A percentile compares a stretch with the other conserved stretches of the same genome.
These are phyloP conservation scores for Cyclura pinguis DNA, from an alignment of 2,797 vertebrate genomes.

Conservation along the genomic window DNA sequence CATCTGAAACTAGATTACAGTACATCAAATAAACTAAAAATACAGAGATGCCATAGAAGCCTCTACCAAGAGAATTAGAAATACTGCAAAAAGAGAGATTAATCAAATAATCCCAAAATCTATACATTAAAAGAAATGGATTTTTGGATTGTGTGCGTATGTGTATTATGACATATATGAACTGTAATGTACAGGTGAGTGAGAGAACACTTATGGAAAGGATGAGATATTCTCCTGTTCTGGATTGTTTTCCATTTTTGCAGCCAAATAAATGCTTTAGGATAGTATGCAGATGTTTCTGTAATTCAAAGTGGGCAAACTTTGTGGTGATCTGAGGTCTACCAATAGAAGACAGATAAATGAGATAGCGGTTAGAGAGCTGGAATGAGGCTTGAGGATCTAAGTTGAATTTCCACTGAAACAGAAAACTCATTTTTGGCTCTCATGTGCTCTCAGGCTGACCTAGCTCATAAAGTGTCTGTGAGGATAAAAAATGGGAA, in stretches of 20 bases:
- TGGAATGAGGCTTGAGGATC: background rate
- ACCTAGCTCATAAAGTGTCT: background rate
- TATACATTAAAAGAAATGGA: background rate
- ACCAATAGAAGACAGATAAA: background rate
- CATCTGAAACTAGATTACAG: background rate
- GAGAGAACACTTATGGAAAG: background rate
- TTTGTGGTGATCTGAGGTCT: background rate
- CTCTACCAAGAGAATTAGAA: background rate
- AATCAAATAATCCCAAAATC: background rate
- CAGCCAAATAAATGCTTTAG: background rate
- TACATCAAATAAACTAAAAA: constrained; percentile 29
- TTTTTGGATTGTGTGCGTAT: background rate
- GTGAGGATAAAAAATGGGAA: background rate
- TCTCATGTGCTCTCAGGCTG: background rate
- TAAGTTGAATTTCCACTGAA: background rate
- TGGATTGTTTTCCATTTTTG: background rate
- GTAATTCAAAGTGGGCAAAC: background rate
- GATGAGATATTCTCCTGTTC: background rate
- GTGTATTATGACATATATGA: too few relatives aligned
- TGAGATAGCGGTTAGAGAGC: background rate
- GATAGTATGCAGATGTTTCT: background rate
- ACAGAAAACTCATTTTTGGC: background rate
- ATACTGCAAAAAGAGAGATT: background rate
- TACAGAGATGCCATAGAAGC: background rate
- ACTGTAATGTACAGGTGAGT: background rate